phyloP scores from a whole-genome alignment of 2,888 invertebrate species.

The Pachycephus smyrnensis region DNA sequence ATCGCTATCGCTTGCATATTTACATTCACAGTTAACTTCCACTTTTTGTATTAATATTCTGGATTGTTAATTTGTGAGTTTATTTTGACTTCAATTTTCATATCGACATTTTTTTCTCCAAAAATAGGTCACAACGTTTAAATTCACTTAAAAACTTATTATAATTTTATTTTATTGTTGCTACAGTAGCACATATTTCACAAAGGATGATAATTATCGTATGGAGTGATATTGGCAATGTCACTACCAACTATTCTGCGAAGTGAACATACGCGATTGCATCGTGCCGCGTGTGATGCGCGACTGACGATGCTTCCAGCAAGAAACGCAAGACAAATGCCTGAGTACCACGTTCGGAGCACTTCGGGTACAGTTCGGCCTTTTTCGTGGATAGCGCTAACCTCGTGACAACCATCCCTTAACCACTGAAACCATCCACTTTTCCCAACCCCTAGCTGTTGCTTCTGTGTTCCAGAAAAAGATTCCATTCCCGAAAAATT shows the following conservation, averaged over 20 bases:
- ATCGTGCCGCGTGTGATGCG: constrained; percentile 52
- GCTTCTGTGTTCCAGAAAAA: not conserved
- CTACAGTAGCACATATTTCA: too few relatives aligned
- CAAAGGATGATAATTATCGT: too few relatives aligned
- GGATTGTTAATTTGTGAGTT: not conserved
- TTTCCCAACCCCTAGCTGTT: not conserved
- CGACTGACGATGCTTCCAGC: constrained; percentile 42
- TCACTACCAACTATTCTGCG: not conserved
- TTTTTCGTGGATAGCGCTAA: too few relatives aligned
- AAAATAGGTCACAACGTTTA: not conserved
- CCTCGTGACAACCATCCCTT: not conserved
- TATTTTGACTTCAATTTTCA: not conserved
- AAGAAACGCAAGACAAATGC: constrained; percentile 32
- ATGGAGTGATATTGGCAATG: too few relatives aligned
- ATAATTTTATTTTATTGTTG: too few relatives aligned
- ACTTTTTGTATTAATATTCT: too few relatives aligned
- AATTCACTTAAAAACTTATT: too few relatives aligned
- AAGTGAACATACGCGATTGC: constrained; percentile 17
- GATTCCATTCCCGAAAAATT: too few relatives aligned
- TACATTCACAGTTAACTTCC: too few relatives aligned
- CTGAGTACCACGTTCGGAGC: constrained; percentile 20
- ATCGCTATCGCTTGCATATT: too few relatives aligned
- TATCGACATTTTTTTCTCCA: not conserved
- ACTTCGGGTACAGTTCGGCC: not conserved
- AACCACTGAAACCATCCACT: not conserved